phyloP scores from a whole-genome alignment of 2,113 vertebrate genomes.

The Chlamydotis undulata region DNA sequence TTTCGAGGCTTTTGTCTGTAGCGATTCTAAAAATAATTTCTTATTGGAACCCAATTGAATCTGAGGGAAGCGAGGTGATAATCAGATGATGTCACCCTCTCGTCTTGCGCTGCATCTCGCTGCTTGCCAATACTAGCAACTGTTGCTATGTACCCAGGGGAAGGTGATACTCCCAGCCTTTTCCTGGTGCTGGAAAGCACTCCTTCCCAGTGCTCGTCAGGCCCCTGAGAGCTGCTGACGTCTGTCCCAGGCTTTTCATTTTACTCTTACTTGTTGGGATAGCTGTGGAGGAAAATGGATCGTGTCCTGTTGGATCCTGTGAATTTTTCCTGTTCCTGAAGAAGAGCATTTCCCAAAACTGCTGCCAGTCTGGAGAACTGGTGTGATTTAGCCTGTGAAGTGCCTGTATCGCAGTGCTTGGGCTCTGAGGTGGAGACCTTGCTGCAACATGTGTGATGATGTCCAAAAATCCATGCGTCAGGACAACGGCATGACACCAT shows the following conservation, averaged over 20 bases:
- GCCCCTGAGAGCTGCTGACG: neutral
- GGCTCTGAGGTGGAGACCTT: neutral
- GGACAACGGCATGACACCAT: neutral
- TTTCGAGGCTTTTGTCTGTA: constrained; percentile 41
- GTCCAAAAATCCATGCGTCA: neutral
- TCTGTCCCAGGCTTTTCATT: neutral
- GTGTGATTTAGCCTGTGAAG: neutral
- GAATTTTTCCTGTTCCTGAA: neutral
- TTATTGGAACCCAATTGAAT: constrained; percentile 41
- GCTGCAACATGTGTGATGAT: rapidly evolving
- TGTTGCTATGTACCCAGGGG: constrained; percentile 58
- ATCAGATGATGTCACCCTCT: constrained; percentile 57
- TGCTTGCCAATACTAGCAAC: constrained; percentile 56
- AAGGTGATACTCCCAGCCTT: constrained; percentile 44
- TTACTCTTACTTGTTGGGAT: neutral
- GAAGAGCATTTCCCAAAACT: neutral
- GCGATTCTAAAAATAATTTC: constrained; percentile 47
- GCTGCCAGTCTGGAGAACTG: neutral
- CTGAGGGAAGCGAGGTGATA: constrained; percentile 30
- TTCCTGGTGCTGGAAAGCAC: neutral
- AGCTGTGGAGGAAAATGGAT: neutral
- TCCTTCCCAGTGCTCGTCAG: neutral
- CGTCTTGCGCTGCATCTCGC: constrained; percentile 1
- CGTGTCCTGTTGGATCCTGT: neutral
- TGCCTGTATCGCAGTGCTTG: neutral